Conservation (phyloP, 53 echinoderm and acorn worm species). For the Holothuria scabra region DNA sequence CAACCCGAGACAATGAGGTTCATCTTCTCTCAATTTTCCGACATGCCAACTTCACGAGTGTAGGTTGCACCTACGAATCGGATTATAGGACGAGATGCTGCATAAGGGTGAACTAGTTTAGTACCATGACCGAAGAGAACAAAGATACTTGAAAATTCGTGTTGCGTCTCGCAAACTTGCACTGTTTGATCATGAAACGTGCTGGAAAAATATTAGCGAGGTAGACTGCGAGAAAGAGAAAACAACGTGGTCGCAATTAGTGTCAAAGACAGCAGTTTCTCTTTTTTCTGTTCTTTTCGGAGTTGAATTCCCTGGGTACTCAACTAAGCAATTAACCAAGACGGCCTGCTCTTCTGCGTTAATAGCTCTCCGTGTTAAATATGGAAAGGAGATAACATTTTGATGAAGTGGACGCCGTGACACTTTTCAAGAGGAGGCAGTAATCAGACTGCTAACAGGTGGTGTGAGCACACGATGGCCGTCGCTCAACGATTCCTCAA, state of each 20-base stretch:
- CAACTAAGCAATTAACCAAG: constrained; percentile 26
- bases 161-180: background rate
- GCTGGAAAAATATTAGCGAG: constrained; percentile 16
- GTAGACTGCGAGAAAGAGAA: constrained; percentile 14
- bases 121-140: constrained; percentile 16
- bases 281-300: background rate
- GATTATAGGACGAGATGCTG: too few relatives aligned
- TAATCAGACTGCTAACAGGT: constrained; percentile 29
- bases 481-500: constrained; percentile 25
- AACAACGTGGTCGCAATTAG: constrained; percentile 26
- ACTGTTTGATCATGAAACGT: background rate
- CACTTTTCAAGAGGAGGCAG: constrained; percentile 9
- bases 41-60: too few relatives aligned
- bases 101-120: constrained; percentile 3
- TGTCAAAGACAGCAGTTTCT: constrained; percentile 18
- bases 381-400: constrained; percentile 14
- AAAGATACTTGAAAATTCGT: constrained; percentile 33
- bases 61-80: too few relatives aligned
- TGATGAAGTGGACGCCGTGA: constrained; percentile 6
- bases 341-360: background rate
- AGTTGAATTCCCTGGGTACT: background rate
- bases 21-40: too few relatives aligned
- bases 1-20: too few relatives aligned
- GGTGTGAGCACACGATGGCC: constrained; percentile 23
- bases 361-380: constrained; percentile 27